A percentile compares a stretch with the other conserved stretches of the same genome.
phyloP scores from a whole-genome alignment of 2,888 invertebrate species.

The Pterostichus madidus region DNA sequence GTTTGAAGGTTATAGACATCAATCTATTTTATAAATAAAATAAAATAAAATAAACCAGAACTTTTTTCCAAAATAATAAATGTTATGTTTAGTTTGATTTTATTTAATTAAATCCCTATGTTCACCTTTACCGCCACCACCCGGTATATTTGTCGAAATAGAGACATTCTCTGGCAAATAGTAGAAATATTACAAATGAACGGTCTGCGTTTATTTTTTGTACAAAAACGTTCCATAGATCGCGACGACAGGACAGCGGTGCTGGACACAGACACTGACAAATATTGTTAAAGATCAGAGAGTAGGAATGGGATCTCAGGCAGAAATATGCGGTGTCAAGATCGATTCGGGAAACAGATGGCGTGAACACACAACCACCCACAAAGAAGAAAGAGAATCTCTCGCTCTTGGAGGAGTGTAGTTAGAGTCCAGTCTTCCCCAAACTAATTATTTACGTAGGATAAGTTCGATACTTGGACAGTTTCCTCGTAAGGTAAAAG shows the following conservation, averaged over 20 bases:
- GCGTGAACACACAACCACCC: not conserved
- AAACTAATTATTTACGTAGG: slow-evolving; percentile 57
- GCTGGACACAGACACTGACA: slow-evolving; percentile 14
- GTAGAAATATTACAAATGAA: not conserved
- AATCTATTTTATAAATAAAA: no score
- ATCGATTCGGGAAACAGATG: slow-evolving; percentile 9
- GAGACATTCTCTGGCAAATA: not conserved
- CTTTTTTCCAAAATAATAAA: no score
- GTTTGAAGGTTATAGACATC: no score
- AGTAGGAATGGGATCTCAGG: not conserved
- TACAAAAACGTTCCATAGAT: not conserved
- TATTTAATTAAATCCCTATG: no score
- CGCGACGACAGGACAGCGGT: not conserved
- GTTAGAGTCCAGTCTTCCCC: not conserved
- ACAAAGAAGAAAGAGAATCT: not conserved
- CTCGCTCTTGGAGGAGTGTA: no score
- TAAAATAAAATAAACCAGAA: no score
- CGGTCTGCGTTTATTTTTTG: not conserved
- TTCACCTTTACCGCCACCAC: no score
- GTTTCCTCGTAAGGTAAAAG: not conserved
- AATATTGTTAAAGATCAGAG: slow-evolving; percentile 13
- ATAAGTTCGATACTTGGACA: slow-evolving; percentile 40
- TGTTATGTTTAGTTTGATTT: no score
- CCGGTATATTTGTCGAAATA: no score
- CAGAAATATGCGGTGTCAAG: slow-evolving; percentile 8